A percentile compares a stretch with the other conserved stretches of the same genome.
Conservation (phyloP, 2,113 vertebrate species). For the Daubentonia madagascariensis region DNA sequence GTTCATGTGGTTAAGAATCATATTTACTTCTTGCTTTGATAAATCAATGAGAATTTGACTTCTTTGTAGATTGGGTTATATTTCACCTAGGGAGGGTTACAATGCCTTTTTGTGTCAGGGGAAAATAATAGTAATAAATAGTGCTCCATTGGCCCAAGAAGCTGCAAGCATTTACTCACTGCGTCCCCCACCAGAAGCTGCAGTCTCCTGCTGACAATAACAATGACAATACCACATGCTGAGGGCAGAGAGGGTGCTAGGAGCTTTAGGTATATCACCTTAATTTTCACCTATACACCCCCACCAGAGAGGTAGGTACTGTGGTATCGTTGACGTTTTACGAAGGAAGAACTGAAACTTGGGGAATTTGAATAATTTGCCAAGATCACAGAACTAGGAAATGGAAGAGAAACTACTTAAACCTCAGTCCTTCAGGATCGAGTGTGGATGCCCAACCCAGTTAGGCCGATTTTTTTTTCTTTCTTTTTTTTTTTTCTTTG, state of each 20-base stretch:
- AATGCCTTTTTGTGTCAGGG: background rate
- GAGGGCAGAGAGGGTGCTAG: background rate
- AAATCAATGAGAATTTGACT: background rate
- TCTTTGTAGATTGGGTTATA: background rate
- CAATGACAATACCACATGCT: background rate
- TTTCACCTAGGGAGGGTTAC: background rate
- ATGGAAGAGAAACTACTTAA: background rate
- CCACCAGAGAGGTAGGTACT: background rate
- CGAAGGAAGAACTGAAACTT: background rate
- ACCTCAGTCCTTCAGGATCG: background rate
- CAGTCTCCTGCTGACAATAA: background rate
- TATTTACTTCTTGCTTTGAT: background rate
- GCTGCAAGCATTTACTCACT: background rate
- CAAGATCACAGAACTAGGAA: background rate
- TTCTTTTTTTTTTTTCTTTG: background rate
- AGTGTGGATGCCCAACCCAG: background rate
- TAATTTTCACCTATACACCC: background rate
- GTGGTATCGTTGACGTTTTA: background rate
- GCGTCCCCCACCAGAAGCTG: background rate
- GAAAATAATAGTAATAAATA: background rate
- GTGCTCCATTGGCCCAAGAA: background rate
- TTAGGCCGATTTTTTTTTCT: background rate
- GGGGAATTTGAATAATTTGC: background rate
- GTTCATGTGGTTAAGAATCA: background rate
- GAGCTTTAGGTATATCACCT: background rate